Evolutionary conservation across 1,140 invertebrate genomes (phyloP).

Genomic region (Leucophenga varia): DNA sequence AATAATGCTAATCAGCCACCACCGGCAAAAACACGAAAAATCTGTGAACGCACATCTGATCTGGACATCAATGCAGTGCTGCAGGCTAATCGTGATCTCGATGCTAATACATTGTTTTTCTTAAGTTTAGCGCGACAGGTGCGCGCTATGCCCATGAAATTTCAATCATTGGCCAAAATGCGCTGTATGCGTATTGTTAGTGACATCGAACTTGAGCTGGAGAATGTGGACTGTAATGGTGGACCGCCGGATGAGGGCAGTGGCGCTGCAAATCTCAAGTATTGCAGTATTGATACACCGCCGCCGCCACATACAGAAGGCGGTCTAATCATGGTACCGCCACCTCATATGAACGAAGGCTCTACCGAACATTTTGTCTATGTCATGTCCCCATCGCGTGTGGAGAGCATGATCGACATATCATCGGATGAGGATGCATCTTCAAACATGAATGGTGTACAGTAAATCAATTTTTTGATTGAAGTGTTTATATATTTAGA

Average conservation of each 20-base stretch:
- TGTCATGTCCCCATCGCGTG: conserved; percentile 52
- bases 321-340: conserved; percentile 17
- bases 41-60: conserved; percentile 31
- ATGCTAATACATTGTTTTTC: conserved; percentile 51
- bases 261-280: conserved; percentile 30
- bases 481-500: too few relatives aligned
- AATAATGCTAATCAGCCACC: conserved; percentile 20
- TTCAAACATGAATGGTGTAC: conserved; percentile 36
- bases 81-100: conserved; percentile 49
- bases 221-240: conserved; percentile 45
- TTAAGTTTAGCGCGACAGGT: conserved; percentile 45
- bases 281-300: conserved; percentile 41
- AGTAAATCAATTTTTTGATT: background rate
- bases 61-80: conserved; percentile 44
- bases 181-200: conserved; percentile 53
- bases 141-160: conserved; percentile 50
- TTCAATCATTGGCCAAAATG: conserved; percentile 51
- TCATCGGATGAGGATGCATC: conserved; percentile 52
- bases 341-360: conserved; percentile 20
- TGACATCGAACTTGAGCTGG: conserved; percentile 48
- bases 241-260: conserved; percentile 22
- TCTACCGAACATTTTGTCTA: conserved; percentile 51
- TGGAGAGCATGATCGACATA: conserved; percentile 54
- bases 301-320: conserved; percentile 30
- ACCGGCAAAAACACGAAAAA: conserved; percentile 39